Base-by-base conservation (phyloP, 2,113 vertebrate species). In the Azemiops feae region DNA sequence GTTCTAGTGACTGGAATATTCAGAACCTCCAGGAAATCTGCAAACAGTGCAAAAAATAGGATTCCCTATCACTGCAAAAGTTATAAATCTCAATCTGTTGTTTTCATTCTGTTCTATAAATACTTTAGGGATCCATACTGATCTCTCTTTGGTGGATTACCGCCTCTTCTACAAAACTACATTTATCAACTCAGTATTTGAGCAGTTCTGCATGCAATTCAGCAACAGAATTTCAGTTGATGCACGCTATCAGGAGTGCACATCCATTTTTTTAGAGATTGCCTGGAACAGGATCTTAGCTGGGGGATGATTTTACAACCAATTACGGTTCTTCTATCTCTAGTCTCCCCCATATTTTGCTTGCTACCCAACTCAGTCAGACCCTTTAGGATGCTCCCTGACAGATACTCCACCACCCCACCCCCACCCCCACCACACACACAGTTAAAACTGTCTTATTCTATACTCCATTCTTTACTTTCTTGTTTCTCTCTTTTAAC, bases 401-500 rank as follows among this genome's bases (percentile, higher is more conserved):
- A 34, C 81, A 30, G 18, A 18, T 81, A 9, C 89, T 90, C 94
- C 90, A 47, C 9, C 39, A 1, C 89, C 34, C 30, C 47, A 3
- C 3, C 43, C 45, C 20, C 3, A 10, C 30, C 14, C 16, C 2
- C 11, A 4, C 23, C 23, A 1, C 43, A 20, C n/a, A 11, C 85
- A 25, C 3, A 86, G 9, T n/a, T 20, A 53, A 18, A 12, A 20
- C 27, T 47, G 18, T 81, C 39, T 22, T 50, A 55, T 22, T 87
- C 30, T 18, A 0, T 0, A 4, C 3, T 0, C 93, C 4, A 54
- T 58, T 87, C 50, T 34, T 81, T 22, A 81, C 16, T 43, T 81
- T 94, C 0, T 69, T 69, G 1, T 50, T 95, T 93, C 91, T 93
- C 7, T 94, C 88, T 94, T 27, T 93, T 1, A 95, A 94, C 97